Conservation (phyloP, 2,113 vertebrate genomes). For the Charina bottae region DNA sequence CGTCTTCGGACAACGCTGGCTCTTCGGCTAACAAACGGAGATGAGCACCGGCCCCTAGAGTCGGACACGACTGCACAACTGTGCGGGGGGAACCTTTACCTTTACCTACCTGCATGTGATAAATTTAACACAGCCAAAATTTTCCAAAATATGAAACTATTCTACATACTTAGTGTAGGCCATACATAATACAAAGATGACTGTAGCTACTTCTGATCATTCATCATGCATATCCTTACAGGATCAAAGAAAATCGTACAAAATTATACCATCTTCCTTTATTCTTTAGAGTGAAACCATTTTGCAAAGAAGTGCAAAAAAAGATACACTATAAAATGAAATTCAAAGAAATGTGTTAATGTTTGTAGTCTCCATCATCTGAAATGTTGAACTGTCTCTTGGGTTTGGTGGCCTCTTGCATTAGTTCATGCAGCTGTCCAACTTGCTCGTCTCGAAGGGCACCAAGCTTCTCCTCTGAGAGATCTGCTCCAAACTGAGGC, state of each 20-base stretch:
- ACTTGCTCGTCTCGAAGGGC: constrained; percentile 87
- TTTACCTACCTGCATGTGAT: no score
- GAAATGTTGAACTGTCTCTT: constrained; percentile 78
- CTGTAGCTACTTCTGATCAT: constrained; percentile 35
- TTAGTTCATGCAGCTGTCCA: constrained; percentile 89
- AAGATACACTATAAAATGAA: constrained; percentile 9
- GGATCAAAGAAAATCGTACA: constrained; percentile 17
- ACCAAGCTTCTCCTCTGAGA: constrained; percentile 80
- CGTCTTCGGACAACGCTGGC: no score
- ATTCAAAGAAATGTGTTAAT: constrained; percentile 36
- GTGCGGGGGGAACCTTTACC: no score
- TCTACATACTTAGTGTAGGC: background rate
- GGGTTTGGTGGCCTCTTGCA: constrained; percentile 89
- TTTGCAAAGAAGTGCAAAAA: constrained; percentile 40
- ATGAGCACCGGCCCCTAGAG: no score
- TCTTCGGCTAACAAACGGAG: no score
- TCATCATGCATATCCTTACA: constrained; percentile 19
- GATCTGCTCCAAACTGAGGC: constrained; percentile 73
- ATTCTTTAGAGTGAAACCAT: constrained; percentile 37
- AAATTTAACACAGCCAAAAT: constrained; percentile 6
- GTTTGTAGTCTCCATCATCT: constrained; percentile 67
- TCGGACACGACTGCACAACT: no score
- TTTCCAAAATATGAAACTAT: constrained; percentile 21
- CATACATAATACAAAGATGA: constrained; percentile 34
- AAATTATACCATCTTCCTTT: rapidly evolving